Evolutionary conservation across 2,113 vertebrate genomes (phyloP), one percentile per base, ranked within the genome.

Genomic region (Seriola dumerili): DNA sequence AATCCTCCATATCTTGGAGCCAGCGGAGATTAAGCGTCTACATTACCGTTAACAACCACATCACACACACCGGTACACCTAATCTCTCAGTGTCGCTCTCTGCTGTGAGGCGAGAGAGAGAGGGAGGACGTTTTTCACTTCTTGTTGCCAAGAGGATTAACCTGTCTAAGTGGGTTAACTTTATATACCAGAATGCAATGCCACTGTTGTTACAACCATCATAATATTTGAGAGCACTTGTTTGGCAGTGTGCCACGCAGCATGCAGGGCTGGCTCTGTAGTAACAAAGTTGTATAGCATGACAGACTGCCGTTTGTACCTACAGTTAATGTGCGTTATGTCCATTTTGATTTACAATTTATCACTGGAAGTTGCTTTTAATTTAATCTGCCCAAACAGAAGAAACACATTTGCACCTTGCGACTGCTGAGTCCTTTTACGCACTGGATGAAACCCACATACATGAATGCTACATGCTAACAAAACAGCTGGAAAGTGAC

Each of bases 71-170:
- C 21, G 32, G 69, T 48, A 63, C 79, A 57, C 25, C 80, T 76
- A 84, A 88, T 89, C 82, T 84, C 68, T 40, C 70, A 6, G 64
- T 66, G 72, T 77, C 67, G 21, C 64, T 68, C 57, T 77, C 75
- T 40, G 61, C 54, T 46, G 44, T 34, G 65, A 63, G 62, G 59
- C 52, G 17, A 76, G 17, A 68, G 54, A 52, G 62, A 80, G 36
- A 38, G 29, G 40, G 40, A 42, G 40, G 9, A 42, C 40, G 32
- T 36, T 21, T 68, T 48, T 61, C 67, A 72, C 52, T 77, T 80
- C 59, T 62, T 64, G 12, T 32, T 64, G 75, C 79, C 85, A 88
- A 78, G 44, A 85, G 85, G 88, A 81, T 91, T 29, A 91, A 89
- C 71, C 80, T 85, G 93, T 87, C 85, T 13, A 3, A 86, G 74